These are phyloP conservation scores for Magallana gigas DNA, from an alignment of 1,140 invertebrate genomes.

Conservation along the genomic window DNA sequence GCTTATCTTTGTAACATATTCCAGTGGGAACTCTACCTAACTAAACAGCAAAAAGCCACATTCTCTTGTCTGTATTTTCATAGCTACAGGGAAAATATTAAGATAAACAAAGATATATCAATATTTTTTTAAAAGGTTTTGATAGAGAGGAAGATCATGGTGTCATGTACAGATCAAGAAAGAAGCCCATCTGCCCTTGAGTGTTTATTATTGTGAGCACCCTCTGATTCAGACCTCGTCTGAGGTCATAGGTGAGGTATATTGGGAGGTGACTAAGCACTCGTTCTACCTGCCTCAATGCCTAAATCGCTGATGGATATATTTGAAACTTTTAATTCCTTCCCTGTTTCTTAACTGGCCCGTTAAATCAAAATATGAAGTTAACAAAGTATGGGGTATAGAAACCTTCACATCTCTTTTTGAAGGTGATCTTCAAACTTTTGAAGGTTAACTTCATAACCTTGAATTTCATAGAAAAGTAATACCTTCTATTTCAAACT, in stretches of 20 bases:
- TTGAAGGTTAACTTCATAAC: constrained; percentile 24
- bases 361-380: too few species aligned
- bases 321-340: background rate
- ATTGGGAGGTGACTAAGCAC: background rate
- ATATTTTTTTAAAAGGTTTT: constrained; percentile 17
- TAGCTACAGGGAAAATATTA: background rate
- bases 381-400: too few species aligned
- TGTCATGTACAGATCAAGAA: background rate
- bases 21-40: constrained; percentile 17
- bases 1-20: constrained; percentile 22
- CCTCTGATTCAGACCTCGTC: background rate
- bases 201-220: background rate
- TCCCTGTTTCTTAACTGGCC: background rate
- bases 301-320: too few species aligned
- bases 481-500: background rate
- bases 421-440: constrained; percentile 19
- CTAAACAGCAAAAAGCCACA: constrained; percentile 8
- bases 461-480: background rate
- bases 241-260: background rate
- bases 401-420: background rate
- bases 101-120: constrained; percentile 25
- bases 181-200: constrained; percentile 9
- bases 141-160: background rate
- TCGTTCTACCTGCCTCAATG: too few species aligned
- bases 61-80: constrained; percentile 18